These are phyloP conservation scores for Stylophora pistillata DNA, from an alignment of 64 coral and sea anemone species.

Conservation along the genomic window DNA sequence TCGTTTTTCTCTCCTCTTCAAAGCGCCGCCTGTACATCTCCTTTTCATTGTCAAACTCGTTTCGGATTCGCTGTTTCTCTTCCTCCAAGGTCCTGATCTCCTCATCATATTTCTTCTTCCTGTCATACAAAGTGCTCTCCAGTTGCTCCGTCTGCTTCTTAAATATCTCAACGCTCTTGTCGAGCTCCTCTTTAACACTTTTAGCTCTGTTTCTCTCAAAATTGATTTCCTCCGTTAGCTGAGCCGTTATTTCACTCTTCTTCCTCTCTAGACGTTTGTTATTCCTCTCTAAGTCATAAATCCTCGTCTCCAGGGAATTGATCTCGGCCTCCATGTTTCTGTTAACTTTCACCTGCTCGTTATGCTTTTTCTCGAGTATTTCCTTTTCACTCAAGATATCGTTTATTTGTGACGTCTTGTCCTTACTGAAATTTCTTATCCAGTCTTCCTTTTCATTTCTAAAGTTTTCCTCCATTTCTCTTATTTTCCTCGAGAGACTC, in stretches of 20 bases:
- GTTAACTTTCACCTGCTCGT: conserved; percentile 53
- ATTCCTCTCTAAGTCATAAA: conserved; percentile 10
- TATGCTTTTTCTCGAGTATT: conserved; percentile 48
- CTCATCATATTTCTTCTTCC: conserved; percentile 38
- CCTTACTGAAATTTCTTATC: conserved; percentile 58
- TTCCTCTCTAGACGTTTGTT: conserved; percentile 21
- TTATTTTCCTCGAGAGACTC: conserved; percentile 70
- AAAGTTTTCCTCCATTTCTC: conserved; percentile 86
- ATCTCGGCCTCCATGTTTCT: conserved; percentile 51
- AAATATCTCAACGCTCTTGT: conserved; percentile 16
- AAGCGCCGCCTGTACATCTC: conserved; percentile 32
- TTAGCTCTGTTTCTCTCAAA: conserved; percentile 5
- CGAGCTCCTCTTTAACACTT: conserved; percentile 13
- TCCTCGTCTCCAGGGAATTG: neutral
- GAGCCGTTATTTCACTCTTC: conserved; percentile 3
- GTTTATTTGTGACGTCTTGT: conserved; percentile 70
- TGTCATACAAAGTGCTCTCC: conserved; percentile 21
- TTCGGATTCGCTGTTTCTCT: conserved; percentile 45
- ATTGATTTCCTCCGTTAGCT: conserved; percentile 22
- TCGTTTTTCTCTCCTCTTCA: conserved; percentile 42
- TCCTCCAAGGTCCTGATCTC: conserved; percentile 34
- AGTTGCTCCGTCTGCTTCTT: conserved; percentile 30
- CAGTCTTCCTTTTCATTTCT: conserved; percentile 74
- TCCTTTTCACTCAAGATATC: conserved; percentile 59
- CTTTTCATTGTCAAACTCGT: conserved; percentile 55